Percentiles rank a stretch among this genome's conserved stretches.
Evolutionary conservation across 2,888 invertebrate genomes (phyloP).

Genomic region (Anaspis maculata): DNA sequence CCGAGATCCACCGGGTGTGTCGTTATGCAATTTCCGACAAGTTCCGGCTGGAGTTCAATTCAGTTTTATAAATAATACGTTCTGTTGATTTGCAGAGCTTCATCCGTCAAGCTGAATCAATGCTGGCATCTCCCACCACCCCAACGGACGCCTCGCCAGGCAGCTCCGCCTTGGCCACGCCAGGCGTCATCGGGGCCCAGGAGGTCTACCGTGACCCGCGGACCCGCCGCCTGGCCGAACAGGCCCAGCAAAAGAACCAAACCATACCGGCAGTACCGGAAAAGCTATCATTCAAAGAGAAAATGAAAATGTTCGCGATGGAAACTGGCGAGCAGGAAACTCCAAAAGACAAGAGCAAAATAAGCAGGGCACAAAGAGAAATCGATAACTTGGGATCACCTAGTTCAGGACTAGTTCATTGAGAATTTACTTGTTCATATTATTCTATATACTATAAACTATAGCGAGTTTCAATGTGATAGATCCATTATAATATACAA

Average conservation of each 20-base stretch:
- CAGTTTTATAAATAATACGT: too few relatives aligned
- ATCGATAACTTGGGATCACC: constrained; percentile 63
- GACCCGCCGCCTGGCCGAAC: constrained; percentile 76
- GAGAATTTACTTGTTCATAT: too few relatives aligned
- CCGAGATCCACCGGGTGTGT: too few relatives aligned
- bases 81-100: constrained; percentile 58
- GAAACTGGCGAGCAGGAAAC: constrained; percentile 91
- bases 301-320: constrained; percentile 99
- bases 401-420: constrained; percentile 31
- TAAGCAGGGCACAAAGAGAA: constrained; percentile 90
- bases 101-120: constrained; percentile 69
- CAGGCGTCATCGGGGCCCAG: constrained; percentile 95
- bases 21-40: not conserved
- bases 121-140: constrained; percentile 69
- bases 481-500: constrained; percentile 10
- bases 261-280: constrained; percentile 70
- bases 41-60: not conserved
- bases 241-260: constrained; percentile 53
- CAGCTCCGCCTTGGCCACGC: constrained; percentile 59
- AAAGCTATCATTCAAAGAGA: constrained; percentile 94
- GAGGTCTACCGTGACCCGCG: constrained; percentile 96
- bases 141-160: constrained; percentile 52
- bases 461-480: constrained; percentile 13
- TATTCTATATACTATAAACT: constrained; percentile 1
- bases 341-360: constrained; percentile 92